Percentiles rank a stretch among this genome's conserved stretches.
These are phyloP conservation scores for Lepilemur ruficaudatus DNA, from an alignment of 2,797 vertebrate species.

Conservation along the genomic window DNA sequence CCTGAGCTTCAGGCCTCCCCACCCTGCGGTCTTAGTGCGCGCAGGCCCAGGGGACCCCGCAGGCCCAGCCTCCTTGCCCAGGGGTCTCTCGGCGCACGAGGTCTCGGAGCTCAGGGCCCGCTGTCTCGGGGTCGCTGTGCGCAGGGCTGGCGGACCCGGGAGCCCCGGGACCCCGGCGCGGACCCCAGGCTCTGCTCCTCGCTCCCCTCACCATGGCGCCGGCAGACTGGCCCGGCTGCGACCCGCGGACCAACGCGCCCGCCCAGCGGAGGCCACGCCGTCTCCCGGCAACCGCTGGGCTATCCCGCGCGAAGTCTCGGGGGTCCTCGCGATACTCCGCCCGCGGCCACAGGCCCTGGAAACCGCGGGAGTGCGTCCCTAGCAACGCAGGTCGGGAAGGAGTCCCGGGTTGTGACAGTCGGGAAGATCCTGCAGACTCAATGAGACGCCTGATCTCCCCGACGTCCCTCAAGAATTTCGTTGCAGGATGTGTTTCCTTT, in stretches of 20 bases:
- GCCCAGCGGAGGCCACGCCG: neutral
- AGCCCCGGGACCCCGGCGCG: neutral
- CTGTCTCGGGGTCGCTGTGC: neutral
- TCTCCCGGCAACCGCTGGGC: slow-evolving; percentile 76
- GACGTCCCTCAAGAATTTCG: fast-evolving
- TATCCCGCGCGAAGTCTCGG: neutral
- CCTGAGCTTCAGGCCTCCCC: neutral
- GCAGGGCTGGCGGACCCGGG: neutral
- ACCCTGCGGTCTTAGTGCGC: neutral
- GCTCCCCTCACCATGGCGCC: neutral
- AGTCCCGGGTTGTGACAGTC: fast-evolving
- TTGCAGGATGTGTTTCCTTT: neutral
- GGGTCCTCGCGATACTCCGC: slow-evolving; percentile 52
- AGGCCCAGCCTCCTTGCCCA: neutral
- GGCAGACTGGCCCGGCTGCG: fast-evolving
- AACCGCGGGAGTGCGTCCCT: neutral
- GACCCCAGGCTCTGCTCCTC: fast-evolving
- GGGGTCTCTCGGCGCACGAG: too few species aligned
- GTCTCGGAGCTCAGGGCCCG: neutral
- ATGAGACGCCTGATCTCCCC: fast-evolving
- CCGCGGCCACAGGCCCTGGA: neutral
- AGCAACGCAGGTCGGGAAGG: neutral
- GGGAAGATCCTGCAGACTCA: fast-evolving
- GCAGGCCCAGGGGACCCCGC: neutral
- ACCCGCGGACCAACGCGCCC: fast-evolving